phyloP scores from a whole-genome alignment of 2,797 vertebrate genomes.

The Sebastiscus albofasciatus region DNA sequence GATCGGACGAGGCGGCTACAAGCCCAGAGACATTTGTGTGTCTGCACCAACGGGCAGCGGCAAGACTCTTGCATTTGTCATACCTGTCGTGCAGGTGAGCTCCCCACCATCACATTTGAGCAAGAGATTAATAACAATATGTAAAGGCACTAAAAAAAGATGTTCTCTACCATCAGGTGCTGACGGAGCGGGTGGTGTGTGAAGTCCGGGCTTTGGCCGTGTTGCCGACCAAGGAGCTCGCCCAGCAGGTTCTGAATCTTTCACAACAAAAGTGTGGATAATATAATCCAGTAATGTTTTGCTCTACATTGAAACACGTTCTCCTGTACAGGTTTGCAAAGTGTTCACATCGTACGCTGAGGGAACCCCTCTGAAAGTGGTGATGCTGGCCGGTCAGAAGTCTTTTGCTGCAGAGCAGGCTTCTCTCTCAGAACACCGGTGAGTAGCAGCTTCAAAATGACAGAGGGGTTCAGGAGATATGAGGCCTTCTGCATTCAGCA shows the following conservation, averaged over 20 bases:
- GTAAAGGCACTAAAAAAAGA: too few relatives aligned
- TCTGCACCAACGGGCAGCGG: slow-evolving; percentile 97
- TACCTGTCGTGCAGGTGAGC: slow-evolving; percentile 92
- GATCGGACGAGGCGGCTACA: slow-evolving; percentile 88
- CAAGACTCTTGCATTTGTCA: slow-evolving; percentile 93
- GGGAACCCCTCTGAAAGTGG: slow-evolving; percentile 86
- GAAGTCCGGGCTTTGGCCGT: slow-evolving; percentile 89
- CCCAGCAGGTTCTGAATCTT: slow-evolving; percentile 90
- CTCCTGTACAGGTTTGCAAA: slow-evolving; percentile 85
- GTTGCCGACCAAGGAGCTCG: slow-evolving; percentile 96
- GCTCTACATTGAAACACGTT: neutral
- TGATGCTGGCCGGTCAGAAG: slow-evolving; percentile 90
- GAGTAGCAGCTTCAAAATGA: neutral
- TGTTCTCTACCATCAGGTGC: slow-evolving; percentile 77
- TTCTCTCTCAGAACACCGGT: slow-evolving; percentile 88
- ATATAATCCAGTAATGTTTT: neutral
- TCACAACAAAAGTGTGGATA: neutral
- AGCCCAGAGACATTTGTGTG: slow-evolving; percentile 92
- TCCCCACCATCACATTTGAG: neutral
- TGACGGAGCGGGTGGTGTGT: slow-evolving; percentile 88
- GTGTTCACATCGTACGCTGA: slow-evolving; percentile 90
- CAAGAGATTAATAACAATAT: too few relatives aligned
- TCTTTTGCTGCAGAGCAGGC: slow-evolving; percentile 89
- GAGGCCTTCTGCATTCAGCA: too few relatives aligned
- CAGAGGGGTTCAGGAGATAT: too few relatives aligned